Evolutionary conservation across 2,888 invertebrate species (phyloP).

Genomic region (Drosophila tanythrix): DNA sequence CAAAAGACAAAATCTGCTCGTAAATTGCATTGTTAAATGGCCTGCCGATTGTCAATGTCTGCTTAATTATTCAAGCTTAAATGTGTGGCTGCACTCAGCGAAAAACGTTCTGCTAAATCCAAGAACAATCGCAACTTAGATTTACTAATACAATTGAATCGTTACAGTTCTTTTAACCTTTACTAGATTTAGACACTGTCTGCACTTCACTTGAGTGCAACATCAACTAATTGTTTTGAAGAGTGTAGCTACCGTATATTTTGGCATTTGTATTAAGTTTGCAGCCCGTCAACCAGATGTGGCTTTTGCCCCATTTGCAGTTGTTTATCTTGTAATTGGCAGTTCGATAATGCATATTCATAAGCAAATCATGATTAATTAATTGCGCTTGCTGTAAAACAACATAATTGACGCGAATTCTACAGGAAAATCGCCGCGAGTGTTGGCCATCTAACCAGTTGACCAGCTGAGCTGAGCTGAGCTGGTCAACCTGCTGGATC

Average conservation of each 20-base stretch:
- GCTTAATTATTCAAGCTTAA: slow-evolving; percentile 56
- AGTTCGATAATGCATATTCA: slow-evolving; percentile 41
- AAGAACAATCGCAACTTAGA: no score
- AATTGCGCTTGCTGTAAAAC: slow-evolving; percentile 72
- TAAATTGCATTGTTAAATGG: slow-evolving; percentile 51
- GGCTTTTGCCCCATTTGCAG: slow-evolving; percentile 34
- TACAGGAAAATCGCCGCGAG: slow-evolving; percentile 34
- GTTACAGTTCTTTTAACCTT: neutral
- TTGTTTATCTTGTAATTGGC: slow-evolving; percentile 29
- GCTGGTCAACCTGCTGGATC: slow-evolving; percentile 36
- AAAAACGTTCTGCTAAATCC: no score
- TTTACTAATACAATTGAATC: neutral
- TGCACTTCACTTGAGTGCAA: neutral
- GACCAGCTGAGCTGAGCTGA: slow-evolving; percentile 20
- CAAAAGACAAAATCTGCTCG: slow-evolving; percentile 43
- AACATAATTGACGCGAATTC: slow-evolving; percentile 71
- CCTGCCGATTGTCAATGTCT: slow-evolving; percentile 35
- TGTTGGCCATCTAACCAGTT: slow-evolving; percentile 36
- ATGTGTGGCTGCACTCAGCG: slow-evolving; percentile 13
- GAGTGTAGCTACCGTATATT: slow-evolving; percentile 3
- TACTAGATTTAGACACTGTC: neutral
- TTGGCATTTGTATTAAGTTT: slow-evolving; percentile 9
- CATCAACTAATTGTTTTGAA: neutral
- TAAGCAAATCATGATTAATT: slow-evolving; percentile 74
- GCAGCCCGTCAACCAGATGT: slow-evolving; percentile 21